Base-by-base conservation (phyloP, 2,113 vertebrate genomes). In the Cyphomyrus plagiostoma region DNA sequence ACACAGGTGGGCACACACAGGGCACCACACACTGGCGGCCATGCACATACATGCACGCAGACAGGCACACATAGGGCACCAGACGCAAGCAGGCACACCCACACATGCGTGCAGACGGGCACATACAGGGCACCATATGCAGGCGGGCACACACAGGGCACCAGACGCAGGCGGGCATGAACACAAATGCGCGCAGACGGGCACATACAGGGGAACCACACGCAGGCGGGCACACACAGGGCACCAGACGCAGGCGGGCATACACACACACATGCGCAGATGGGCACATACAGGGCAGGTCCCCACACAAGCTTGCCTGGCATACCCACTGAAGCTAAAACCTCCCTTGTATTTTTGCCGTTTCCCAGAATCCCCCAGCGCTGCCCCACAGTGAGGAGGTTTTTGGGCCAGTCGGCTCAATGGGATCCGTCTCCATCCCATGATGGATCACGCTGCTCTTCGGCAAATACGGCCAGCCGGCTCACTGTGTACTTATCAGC, bases 401-500 rank as follows among this genome's bases (percentile, higher is more conserved):
- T 35, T 7, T 46, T 35, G 39, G 19, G 15, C 21, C 52, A 19
- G 11, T 17, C 26, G 1, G 23, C 26, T 77, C 87, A 42, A 42
- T 80, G 74, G 74, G 3, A 3, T 15, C 88, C 92, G 92, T 92
- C 91, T 92, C 93, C 92, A 92, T 91, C 50, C 91, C 86, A 90
- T 94, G 93, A 93, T 94, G 93, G 93, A 95, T 95, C 92, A 91
- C 93, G 92, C 94, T 92, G 93, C 91, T 93, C 92, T 94, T 95
- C 93, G 93, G 94, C 94, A 94, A 93, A 95, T 95, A 94, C 94
- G 90, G 92, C 93, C 92, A 94, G 62, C 93, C 91, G 90, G 89
- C 90, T 91, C 90, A 92, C 94, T 93, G 94, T 91, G 89, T 91
- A 90, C 88, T 70, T 87, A 84, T 89, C 90, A 42, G 42, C 46